Percentiles rank a stretch among this genome's conserved stretches.
Conservation (phyloP, 2,888 invertebrate genomes). For the Megastigmus dorsalis region DNA sequence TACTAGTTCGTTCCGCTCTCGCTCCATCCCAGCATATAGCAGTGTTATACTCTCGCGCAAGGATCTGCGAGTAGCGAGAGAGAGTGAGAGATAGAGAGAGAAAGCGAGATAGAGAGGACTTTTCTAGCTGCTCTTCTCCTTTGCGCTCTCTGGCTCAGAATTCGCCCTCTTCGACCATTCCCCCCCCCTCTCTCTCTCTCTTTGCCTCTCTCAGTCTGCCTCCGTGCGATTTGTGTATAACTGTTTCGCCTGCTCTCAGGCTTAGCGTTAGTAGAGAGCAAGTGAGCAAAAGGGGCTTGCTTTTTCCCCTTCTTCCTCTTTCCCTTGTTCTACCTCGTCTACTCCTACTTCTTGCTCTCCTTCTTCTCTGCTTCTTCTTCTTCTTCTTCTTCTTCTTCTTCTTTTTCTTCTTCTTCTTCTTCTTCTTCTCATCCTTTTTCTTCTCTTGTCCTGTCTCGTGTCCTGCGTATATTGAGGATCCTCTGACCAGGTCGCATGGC, state of each 20-base stretch:
- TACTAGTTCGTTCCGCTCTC: no score
- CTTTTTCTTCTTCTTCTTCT: background rate
- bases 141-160: constrained; percentile 8
- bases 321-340: background rate
- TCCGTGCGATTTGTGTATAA: background rate
- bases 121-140: background rate
- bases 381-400: background rate
- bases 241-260: constrained; percentile 1
- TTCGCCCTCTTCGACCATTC: constrained; percentile 3
- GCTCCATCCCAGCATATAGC: no score
- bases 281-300: background rate
- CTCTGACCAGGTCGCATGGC: no score
- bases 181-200: constrained; percentile 3
- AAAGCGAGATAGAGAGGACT: background rate
- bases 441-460: no score
- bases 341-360: no score
- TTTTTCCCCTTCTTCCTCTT: background rate
- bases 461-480: no score
- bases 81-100: background rate
- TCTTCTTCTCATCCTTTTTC: no score
- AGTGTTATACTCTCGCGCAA: no score
- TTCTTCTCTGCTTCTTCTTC: background rate
- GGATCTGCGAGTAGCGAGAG: background rate
- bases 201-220: background rate
- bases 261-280: background rate